A percentile compares a stretch with the other conserved stretches of the same genome.
Conservation (phyloP, 2,113 vertebrate species). For the Spea multiplicata region DNA sequence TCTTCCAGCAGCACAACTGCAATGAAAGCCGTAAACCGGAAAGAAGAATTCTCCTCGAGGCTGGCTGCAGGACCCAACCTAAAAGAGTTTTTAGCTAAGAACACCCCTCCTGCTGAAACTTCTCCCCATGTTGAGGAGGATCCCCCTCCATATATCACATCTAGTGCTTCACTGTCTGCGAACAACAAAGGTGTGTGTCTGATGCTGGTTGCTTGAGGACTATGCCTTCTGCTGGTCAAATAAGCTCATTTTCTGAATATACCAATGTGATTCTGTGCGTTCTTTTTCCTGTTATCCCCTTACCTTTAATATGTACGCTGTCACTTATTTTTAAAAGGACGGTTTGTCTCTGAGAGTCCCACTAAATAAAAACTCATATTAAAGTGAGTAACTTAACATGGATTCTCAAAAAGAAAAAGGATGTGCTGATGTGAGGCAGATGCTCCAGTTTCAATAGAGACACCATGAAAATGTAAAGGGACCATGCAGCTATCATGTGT, state of each 20-base stretch:
- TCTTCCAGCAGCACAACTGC: not conserved
- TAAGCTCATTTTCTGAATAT: not conserved
- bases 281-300: not conserved
- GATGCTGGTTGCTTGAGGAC: not conserved
- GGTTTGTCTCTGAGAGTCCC: not conserved
- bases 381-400: not conserved
- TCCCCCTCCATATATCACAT: slow-evolving; percentile 22
- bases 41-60: slow-evolving; percentile 14
- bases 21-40: not conserved
- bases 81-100: slow-evolving; percentile 17
- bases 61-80: slow-evolving; percentile 17
- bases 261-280: not conserved
- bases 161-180: not conserved
- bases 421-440: too few relatives aligned
- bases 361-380: not conserved
- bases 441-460: too few relatives aligned
- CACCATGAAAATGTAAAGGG: too few relatives aligned
- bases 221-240: not conserved
- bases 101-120: not conserved
- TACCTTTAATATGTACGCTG: not conserved
- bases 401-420: too few relatives aligned
- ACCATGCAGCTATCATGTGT: too few relatives aligned
- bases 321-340: too few relatives aligned
- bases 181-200: slow-evolving; percentile 35
- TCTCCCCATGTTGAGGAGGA: slow-evolving; percentile 13